Percentiles rank a stretch among this genome's conserved stretches.
Conservation (phyloP, 2,113 vertebrate species). For the Passer montanus region DNA sequence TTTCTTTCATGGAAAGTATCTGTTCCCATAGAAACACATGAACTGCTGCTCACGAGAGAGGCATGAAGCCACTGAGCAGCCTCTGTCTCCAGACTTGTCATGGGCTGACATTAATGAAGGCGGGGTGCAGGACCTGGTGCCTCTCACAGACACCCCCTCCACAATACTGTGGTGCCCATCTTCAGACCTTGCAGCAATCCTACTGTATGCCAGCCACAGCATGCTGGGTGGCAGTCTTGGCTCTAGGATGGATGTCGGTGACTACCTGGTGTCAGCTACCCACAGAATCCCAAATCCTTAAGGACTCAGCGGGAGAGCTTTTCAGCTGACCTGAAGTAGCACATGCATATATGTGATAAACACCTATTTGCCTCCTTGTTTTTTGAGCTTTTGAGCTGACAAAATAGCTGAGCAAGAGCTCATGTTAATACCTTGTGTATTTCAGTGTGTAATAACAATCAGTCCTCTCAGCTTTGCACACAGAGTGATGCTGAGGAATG, state of each 20-base stretch:
- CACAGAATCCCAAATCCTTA: not conserved
- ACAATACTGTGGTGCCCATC: not conserved
- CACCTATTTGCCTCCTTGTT: not conserved
- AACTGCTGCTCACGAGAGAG: not conserved
- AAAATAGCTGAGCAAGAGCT: not conserved
- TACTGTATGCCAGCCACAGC: not conserved
- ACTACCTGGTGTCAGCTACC: not conserved
- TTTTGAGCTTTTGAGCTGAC: accelerated
- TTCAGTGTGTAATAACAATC: not conserved
- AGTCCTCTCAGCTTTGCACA: not conserved
- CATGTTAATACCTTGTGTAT: not conserved
- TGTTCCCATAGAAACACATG: not conserved
- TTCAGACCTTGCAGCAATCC: not conserved
- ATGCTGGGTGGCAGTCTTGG: not conserved
- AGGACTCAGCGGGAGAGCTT: not conserved
- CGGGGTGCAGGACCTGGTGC: not conserved
- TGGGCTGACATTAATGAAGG: not conserved
- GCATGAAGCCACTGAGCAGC: not conserved
- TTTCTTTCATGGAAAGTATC: not conserved
- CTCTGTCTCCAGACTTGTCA: not conserved
- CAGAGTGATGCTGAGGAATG: not conserved
- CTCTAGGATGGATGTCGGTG: not conserved
- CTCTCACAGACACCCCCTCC: not conserved
- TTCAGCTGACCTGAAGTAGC: not conserved
- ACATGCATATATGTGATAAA: not conserved